phyloP scores from a whole-genome alignment of 1,140 invertebrate genomes.

The Holotrichia oblita region DNA sequence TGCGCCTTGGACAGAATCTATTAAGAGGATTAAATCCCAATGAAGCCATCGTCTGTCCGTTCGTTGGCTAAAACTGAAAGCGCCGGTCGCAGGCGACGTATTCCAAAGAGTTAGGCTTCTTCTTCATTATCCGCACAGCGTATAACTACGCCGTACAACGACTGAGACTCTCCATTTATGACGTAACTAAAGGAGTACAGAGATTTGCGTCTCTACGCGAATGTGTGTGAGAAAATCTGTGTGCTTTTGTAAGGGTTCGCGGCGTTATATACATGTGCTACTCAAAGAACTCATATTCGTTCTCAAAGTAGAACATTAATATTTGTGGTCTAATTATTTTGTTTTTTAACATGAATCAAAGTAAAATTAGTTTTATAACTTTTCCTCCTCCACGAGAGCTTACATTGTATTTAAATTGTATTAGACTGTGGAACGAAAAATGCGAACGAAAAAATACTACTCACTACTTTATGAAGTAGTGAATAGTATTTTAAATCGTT shows the following conservation, averaged over 20 bases:
- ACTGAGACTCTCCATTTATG: background rate
- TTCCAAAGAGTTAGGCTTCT: conserved; percentile 54
- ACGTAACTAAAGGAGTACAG: background rate
- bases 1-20: conserved; percentile 59
- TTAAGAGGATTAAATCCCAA: conserved; percentile 60
- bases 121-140: conserved; percentile 55
- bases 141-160: background rate
- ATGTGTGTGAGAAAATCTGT: background rate
- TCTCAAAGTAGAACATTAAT: no score
- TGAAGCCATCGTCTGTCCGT: conserved; percentile 55
- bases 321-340: no score
- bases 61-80: conserved; percentile 30
- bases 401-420: no score
- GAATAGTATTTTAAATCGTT: no score
- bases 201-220: background rate
- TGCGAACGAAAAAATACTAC: no score
- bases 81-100: conserved; percentile 36
- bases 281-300: no score
- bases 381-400: no score
- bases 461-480: no score
- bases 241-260: background rate
- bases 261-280: background rate
- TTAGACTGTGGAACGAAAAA: no score
- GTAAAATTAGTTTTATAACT: no score
- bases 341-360: no score